These are phyloP conservation scores for Alouatta palliata DNA, from an alignment of 2,113 vertebrate species.

Conservation along the genomic window DNA sequence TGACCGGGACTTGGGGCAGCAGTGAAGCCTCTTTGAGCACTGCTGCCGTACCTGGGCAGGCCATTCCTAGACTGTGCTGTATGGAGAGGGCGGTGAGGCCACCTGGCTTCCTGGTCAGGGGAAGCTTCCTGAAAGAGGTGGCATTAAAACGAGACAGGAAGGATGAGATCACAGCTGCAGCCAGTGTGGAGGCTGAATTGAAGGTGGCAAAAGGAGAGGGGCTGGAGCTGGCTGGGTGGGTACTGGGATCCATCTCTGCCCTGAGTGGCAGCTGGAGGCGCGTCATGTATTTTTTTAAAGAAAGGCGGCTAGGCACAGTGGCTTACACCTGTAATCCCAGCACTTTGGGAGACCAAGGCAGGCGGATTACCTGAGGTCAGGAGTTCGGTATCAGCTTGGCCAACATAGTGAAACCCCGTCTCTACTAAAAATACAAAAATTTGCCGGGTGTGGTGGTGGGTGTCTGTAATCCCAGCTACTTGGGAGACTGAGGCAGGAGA, in stretches of 20 bases:
- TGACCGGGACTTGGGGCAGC: background rate
- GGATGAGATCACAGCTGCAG: background rate
- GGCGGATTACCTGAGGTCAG: too few species aligned
- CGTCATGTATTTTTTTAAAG: too few species aligned
- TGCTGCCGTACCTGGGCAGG: too few species aligned
- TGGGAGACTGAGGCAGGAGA: too few species aligned
- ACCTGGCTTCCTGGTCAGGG: background rate
- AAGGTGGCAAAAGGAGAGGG: background rate
- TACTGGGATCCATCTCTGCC: rapidly evolving
- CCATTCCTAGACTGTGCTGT: background rate
- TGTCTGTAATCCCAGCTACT: too few species aligned
- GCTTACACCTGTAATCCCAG: too few species aligned
- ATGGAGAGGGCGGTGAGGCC: background rate
- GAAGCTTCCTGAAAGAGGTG: background rate
- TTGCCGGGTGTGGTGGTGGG: too few species aligned
- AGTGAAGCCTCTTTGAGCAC: background rate
- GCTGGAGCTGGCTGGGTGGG: rapidly evolving
- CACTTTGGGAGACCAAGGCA: too few species aligned
- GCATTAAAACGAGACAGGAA: background rate
- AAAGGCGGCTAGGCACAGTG: too few species aligned
- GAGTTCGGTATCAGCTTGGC: too few species aligned
- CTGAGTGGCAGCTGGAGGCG: background rate
- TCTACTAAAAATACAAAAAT: too few species aligned
- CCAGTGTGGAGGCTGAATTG: background rate
- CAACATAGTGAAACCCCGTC: too few species aligned